Base-by-base conservation (phyloP, 2,888 invertebrate genomes). In the Hermodice carunculata region DNA sequence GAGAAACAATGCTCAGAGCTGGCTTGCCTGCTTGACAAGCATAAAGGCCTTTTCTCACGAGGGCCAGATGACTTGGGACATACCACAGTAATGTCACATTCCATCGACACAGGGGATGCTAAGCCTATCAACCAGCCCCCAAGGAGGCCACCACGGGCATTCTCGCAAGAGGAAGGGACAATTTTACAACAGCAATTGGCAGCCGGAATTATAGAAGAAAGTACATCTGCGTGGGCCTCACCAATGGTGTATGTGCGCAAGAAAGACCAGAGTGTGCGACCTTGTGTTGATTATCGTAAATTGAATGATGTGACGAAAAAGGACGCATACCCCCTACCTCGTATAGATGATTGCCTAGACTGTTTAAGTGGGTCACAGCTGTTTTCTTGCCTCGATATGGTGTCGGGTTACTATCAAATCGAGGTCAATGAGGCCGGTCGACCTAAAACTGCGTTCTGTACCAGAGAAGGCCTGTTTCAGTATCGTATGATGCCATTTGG, bases 401-500 rank as follows among this genome's bases (percentile, higher is more conserved):
- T 26, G 14, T 48, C 49, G 24, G 66, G 66, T 3, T 59, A 66
- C 31, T 66, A 59, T n/a, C 66, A 67, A 40, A 46, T 66, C 3
- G 42, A 42, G n/a, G 29, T 66, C 4, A 46, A 48, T 8, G 19
- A 34, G 46, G 48, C 48, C 37, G 42, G 31, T 19, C 17, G 40
- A 24, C 24, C 22, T 34, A 66, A 67, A 24, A 66, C 65, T 22
- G 67, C 64, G 6, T 66, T 66, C 29, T 17, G 24, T 28, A 52
- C 48, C n/a, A 44, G 31, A 28, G 22, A 6, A 4, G 59, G 66
- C 3, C 67, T 68, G 8, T 67, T 28, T 40, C 28, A 67, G 24
- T 67, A 61, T 24, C 51, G 61, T 14, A 40, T 44, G 2, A 49
- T 67, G 58, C 67, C 66, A 17, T 60, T 67, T 28, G 67, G 67